Percentiles rank a stretch among this genome's conserved stretches.
These are phyloP conservation scores for Anas acuta DNA, from an alignment of 2,797 vertebrate genomes.

Conservation along the genomic window DNA sequence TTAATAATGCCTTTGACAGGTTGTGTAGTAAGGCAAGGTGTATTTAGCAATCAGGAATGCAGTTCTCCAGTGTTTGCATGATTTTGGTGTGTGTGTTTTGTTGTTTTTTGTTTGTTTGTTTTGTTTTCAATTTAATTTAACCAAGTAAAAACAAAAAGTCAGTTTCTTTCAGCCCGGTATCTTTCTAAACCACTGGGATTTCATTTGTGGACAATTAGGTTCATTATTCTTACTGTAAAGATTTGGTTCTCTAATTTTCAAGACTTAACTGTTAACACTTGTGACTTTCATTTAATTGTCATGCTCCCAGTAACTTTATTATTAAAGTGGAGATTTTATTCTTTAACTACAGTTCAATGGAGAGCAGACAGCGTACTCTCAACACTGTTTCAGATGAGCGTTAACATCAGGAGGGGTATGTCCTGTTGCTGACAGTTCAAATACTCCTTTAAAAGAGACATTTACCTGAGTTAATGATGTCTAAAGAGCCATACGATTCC, in stretches of 20 bases:
- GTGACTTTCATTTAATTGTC: background rate
- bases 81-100: background rate
- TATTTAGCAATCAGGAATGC: background rate
- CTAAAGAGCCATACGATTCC: background rate
- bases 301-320: background rate
- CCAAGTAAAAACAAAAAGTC: background rate
- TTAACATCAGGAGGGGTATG: background rate
- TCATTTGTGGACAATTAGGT: background rate
- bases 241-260: background rate
- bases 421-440: background rate
- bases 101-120: background rate
- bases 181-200: background rate
- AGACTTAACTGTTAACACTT: background rate
- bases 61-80: background rate
- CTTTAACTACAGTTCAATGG: background rate
- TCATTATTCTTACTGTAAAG: background rate
- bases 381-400: background rate
- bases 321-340: background rate
- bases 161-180: background rate
- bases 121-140: background rate
- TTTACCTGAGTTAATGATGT: background rate
- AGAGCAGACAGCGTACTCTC: background rate
- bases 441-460: background rate
- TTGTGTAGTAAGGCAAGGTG: background rate
- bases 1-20: background rate